Evolutionary conservation across 2,113 vertebrate genomes (phyloP).

Genomic region (Mugil cephalus): DNA sequence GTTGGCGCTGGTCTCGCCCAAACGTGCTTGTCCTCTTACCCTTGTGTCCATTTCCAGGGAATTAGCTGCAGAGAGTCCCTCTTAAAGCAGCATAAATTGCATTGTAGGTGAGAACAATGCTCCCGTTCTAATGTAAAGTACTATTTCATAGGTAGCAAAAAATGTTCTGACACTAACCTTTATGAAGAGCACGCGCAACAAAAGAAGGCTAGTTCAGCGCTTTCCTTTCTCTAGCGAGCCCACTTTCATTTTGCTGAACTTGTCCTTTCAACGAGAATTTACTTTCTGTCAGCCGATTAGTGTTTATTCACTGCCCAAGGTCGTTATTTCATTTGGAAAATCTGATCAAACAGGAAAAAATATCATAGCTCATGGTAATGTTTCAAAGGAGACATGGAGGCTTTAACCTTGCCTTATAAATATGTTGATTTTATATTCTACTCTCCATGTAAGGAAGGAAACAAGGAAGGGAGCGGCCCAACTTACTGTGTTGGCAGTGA

Average conservation of each 20-base stretch:
- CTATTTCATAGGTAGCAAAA: slow-evolving; percentile 52
- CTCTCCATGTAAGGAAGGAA: too few relatives aligned
- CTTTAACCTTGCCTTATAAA: background rate
- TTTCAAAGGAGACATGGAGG: background rate
- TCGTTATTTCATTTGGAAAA: slow-evolving; percentile 42
- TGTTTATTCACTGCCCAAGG: slow-evolving; percentile 52
- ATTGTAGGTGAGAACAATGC: slow-evolving; percentile 35
- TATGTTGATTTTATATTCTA: background rate
- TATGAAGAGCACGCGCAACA: slow-evolving; percentile 69
- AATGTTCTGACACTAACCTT: slow-evolving; percentile 62
- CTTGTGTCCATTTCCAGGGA: background rate
- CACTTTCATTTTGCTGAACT: slow-evolving; percentile 64
- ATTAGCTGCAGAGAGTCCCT: slow-evolving; percentile 12
- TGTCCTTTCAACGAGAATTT: slow-evolving; percentile 55
- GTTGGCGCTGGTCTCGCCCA: background rate
- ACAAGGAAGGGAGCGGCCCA: background rate
- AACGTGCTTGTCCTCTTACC: background rate
- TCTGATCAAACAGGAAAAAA: slow-evolving; percentile 3
- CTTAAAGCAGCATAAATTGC: slow-evolving; percentile 38
- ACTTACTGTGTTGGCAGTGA: slow-evolving; percentile 99
- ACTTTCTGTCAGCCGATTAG: slow-evolving; percentile 45
- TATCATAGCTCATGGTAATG: slow-evolving; percentile 7
- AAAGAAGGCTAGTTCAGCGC: slow-evolving; percentile 71
- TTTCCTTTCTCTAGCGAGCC: slow-evolving; percentile 56
- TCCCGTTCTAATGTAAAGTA: slow-evolving; percentile 15